phyloP scores from a whole-genome alignment of 2,113 vertebrate genomes.

The Oreochromis niloticus region DNA sequence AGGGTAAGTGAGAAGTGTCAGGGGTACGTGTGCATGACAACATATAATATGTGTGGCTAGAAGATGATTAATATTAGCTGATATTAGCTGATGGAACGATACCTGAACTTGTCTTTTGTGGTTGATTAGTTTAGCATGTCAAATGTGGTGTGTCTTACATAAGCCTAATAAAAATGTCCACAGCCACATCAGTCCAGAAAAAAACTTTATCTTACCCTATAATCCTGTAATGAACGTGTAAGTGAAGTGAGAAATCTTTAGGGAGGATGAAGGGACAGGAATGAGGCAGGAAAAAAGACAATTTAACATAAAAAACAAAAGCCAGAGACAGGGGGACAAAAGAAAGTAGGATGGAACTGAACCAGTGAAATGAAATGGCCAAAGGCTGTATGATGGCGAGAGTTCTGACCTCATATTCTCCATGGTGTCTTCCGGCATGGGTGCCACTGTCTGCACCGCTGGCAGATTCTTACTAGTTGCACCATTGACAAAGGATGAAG shows the following conservation, averaged over 20 bases:
- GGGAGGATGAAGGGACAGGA: constrained; percentile 11
- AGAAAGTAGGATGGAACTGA: constrained; percentile 3
- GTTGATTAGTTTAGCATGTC: neutral
- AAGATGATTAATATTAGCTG: neutral
- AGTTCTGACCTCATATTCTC: constrained; percentile 92
- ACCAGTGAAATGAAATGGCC: neutral
- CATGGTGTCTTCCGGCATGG: constrained; percentile 96
- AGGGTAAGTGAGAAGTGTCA: constrained; percentile 16
- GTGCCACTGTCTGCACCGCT: constrained; percentile 95
- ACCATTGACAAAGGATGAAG: constrained; percentile 97
- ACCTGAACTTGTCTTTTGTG: neutral
- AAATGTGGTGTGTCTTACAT: neutral
- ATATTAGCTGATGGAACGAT: neutral
- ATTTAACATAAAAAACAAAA: constrained; percentile 22
- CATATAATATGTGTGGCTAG: neutral
- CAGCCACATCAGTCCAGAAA: neutral
- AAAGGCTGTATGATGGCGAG: neutral
- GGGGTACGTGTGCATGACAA: neutral
- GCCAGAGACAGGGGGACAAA: neutral
- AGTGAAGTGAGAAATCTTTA: neutral
- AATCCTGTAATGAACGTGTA: neutral
- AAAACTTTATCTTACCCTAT: neutral
- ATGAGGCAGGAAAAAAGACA: constrained; percentile 26
- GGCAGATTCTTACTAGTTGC: constrained; percentile 98
- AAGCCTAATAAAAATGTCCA: neutral